Percentiles rank a stretch among this genome's conserved stretches.
Evolutionary conservation across 2,888 invertebrate genomes (phyloP).

Genomic region (Ametastegia equiseti): DNA sequence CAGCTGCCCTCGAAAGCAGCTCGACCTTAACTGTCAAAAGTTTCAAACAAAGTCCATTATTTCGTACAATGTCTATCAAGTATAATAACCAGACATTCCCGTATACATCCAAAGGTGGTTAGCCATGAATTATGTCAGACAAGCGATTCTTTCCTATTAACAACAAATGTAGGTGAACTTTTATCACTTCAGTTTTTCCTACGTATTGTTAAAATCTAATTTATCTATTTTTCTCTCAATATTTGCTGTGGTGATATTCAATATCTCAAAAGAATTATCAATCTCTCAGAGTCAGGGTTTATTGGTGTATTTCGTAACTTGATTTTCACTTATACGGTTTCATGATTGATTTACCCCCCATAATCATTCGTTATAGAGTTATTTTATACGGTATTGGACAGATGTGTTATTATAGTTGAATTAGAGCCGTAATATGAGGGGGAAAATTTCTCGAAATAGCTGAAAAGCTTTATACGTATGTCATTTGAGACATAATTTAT

Average conservation of each 20-base stretch:
- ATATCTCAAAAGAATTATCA: neutral
- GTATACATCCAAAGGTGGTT: neutral
- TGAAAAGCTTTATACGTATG: neutral
- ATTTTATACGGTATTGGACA: neutral
- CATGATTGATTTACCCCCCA: neutral
- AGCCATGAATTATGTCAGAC: neutral
- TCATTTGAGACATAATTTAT: neutral
- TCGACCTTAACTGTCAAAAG: neutral
- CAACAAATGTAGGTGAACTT: neutral
- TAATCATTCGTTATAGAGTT: neutral
- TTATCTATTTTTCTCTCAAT: neutral
- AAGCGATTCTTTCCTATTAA: neutral
- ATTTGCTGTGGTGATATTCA: neutral
- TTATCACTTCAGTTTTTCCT: neutral
- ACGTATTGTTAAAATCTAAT: neutral
- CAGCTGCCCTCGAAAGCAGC: neutral
- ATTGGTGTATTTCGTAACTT: neutral
- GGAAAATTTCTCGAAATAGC: neutral
- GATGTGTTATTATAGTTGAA: neutral
- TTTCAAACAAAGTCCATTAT: neutral
- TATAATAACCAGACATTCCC: neutral
- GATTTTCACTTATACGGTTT: neutral
- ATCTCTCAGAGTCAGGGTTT: neutral
- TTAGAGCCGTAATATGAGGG: neutral
- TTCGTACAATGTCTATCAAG: neutral